Base-by-base conservation (phyloP, 2,888 invertebrate species). In the Petrophora chlorosata region DNA sequence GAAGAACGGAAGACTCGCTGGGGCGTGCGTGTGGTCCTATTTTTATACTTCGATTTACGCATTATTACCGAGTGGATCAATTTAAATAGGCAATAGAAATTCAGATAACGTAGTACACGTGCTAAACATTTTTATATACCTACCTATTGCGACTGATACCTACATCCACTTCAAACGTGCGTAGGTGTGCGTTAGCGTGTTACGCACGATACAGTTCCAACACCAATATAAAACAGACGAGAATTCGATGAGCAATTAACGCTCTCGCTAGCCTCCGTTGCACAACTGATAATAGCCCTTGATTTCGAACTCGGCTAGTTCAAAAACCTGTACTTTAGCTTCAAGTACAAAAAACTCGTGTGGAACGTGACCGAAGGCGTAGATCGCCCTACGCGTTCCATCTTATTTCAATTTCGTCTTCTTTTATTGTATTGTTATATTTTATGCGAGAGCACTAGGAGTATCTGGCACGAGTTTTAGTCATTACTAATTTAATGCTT, bases 171-270 rank as follows among this genome's bases (percentile, higher is more conserved):
- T 59, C 36, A 59, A 59, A 53, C 40, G 23, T 46, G 52, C 48
- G 51, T 53, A 41, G 51, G 47, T 36, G 46, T 14, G 28, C 25
- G 47, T 41, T 32, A 41, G 26, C 32, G 43, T 34, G 42, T 42
- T 50, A 56, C 53, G 41, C 44, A 53, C 38, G 47, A 48, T 44
- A 51, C 44, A 29, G 38, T 49, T 48, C 43, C 28, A 46, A 52
- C 32, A 45, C 45, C 47, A 38, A 46, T 70, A 76, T 69, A 73
- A 68, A 76, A 72, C 75, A 79, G 76, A 76, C 76, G 71, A 77
- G 70, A 71, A 72, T 71, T 65, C 67, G 64, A 77, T 74, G 72
- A 65, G 58, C 68, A 81, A 79, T 79, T 80, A 80, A 73, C 73
- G 67, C 67, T 74, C 73, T 69, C 64, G 66, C 70, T 73, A 67